Evolutionary conservation across 2,888 invertebrate species (phyloP).

Genomic region (Laothoe populi): DNA sequence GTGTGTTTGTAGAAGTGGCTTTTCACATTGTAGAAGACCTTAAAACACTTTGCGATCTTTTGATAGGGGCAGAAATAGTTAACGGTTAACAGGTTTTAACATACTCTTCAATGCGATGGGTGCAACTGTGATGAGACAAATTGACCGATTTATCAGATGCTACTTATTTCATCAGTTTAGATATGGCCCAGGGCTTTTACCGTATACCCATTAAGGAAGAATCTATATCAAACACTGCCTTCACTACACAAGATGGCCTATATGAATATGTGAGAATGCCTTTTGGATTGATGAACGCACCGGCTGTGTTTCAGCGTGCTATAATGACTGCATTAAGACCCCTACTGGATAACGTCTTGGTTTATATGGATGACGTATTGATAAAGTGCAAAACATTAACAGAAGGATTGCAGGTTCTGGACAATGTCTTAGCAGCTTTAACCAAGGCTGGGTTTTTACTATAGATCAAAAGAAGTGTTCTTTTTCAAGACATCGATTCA

Average conservation of each 20-base stretch:
- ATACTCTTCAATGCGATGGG: no score
- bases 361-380: neutral
- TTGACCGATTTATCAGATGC: conserved; percentile 38
- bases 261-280: conserved; percentile 41
- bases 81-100: no score
- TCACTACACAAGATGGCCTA: conserved; percentile 42
- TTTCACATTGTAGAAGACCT: no score
- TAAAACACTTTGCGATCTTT: no score
- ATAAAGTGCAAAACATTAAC: neutral
- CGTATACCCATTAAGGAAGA: conserved; percentile 42
- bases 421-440: neutral
- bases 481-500: conserved; percentile 43
- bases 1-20: no score
- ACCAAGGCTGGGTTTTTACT: conserved; percentile 45
- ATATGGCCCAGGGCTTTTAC: conserved; percentile 40
- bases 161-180: conserved; percentile 35
- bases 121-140: conserved; percentile 13
- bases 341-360: conserved; percentile 10
- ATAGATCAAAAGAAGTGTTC: conserved; percentile 41
- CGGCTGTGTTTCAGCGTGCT: conserved; percentile 40
- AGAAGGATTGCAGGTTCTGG: no score
- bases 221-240: conserved; percentile 40
- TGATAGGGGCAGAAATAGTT: no score
- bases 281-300: conserved; percentile 43
- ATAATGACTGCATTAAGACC: conserved; percentile 33